Base-by-base conservation (phyloP, 2,797 vertebrate species). In the Lateolabrax maculatus region DNA sequence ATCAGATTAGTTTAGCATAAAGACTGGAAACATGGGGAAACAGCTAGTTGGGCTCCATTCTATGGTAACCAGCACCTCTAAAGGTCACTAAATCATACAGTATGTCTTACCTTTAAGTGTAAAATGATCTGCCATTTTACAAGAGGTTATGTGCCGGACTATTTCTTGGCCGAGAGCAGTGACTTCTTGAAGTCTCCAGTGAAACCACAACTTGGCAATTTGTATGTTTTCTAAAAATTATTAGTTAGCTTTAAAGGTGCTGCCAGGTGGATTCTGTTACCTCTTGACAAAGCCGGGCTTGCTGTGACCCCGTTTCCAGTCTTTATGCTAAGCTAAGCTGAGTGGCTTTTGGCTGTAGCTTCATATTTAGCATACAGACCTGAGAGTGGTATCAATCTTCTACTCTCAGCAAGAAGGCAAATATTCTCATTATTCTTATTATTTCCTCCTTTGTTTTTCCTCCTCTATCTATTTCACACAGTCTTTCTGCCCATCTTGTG, bases 401-500 rank as follows among this genome's bases (percentile, higher is more conserved):
- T 52, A 41, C 10, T 1, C 16, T 66, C 6, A 0, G 18, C 1
- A 12, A 56, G 29, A 46, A 58, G 53, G 43, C 2, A 0, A 48
- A 31, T 18, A 23, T 61, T 61, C 31, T 15, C 4, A 13, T 10
- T 46, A 10, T 13, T 39, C 27, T 29, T 4, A 25, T 51, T 51
- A 8, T 19, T 21, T 53, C 11, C 6, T 21, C n/a, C 34, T 61
- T n/a, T 60, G 34, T 71, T 52, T 57, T 56, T 15, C 18, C 4
- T 39, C 21, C 11, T 36, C 48, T 52, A 13, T 71, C 37, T 53
- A 7, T 41, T 52, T 77, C 62, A 79, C 34, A 48, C 34, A 44
- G 53, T 9, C 56, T 44, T 27, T 52, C 62, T 69, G 43, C 77
- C 77, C 41, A 53, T 63, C 37, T 88, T 71, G 6, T 71, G n/a